Evolutionary conservation across 2,888 invertebrate species (phyloP), one percentile per base, ranked within the genome.

Genomic region (Choristoneura rosaceana): DNA sequence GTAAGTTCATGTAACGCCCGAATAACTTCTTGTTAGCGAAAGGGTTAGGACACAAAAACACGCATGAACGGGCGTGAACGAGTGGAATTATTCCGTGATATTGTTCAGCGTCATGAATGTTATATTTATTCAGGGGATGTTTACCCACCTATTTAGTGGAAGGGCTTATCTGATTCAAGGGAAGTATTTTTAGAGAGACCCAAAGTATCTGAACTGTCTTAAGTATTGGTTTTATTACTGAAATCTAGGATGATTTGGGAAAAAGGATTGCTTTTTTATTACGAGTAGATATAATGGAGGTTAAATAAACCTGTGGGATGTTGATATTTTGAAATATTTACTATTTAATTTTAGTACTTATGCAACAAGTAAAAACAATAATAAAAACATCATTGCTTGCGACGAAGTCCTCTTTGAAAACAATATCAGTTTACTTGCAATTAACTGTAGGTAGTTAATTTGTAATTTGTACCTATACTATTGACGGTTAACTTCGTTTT

Each of bases 1-100:
- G 90, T 91, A 93, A 92, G 89, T 93, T 90, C 91, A 88, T 86
- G 90, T 87, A 89, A 84, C 90, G 88, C 91, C 81, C 84, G 88
- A 90, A 89, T 89, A 90, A 91, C 87, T 91, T 85, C 87, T 87
- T 85, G 87, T 87, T 88, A 85, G 86, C 81, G 81, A 79, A 78
- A 86, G 88, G 86, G 88, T 83, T 87, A 79, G 80, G 77, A 77
- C 77, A 79, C 82, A 84, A 86, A 87, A 87, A 62, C 71, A 45
- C 47, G 63, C 52, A 15, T 50, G 50, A 68, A 33, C 62, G 63
- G 33, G 62, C 63, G 66, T 63, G 66, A 58, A 71, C 4, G 47
- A 63, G 58, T 63, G 59, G 68, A 38, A 50, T 67, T 45, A 14
- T 25, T 67, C 45, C 52, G 25, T 9, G 60, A 50, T 71, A 55